Evolutionary conservation across 2,888 invertebrate species (phyloP), one percentile per base, ranked within the genome.

Genomic region (Polietes domitor): DNA sequence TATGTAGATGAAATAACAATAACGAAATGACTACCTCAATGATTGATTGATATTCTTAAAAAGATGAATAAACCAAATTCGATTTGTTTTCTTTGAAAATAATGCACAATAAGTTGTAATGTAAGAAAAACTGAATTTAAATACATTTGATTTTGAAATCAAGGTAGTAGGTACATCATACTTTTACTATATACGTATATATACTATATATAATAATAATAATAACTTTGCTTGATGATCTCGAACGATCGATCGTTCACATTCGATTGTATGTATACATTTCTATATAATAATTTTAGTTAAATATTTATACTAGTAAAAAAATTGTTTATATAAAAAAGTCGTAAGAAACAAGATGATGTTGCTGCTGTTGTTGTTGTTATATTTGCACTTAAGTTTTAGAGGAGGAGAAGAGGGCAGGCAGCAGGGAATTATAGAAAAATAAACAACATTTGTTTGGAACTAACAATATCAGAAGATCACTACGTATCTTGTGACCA

Each of bases 301-400:
- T 74, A 75, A 77, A 77, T 75, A 80, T 83, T 83, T 80, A 47
- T 80, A 63, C 83, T 83, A 80, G 61, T 70, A 83, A 63, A 72
- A 82, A 77, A 65, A 6, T 21, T 72, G n/a, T 72, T 37, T 19
- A 63, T 43, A 63, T 73, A 53, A 77, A 75, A 78, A 83, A 76
- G 32, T 58, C 58, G 41, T 58, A 73, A 61, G 21, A 61, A 58
- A 37, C 65, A 55, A 24, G 43, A 58, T 73, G 17, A 73, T 68
- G 68, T 68, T 63, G n/a, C n/a, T n/a, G n/a, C n/a, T n/a, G n/a
- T n/a, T n/a, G n/a, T n/a, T 32, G 19, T 41, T 21, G 65, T 24
- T 55, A 7, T 80, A 80, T 71, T 83, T 80, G 83, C 83, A 80
- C 79, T 80, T 80, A 19, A 55, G 37, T 72, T 70, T 72, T 73